Conservation (phyloP, 2,113 vertebrate genomes). For the Hemiscyllium ocellatum region DNA sequence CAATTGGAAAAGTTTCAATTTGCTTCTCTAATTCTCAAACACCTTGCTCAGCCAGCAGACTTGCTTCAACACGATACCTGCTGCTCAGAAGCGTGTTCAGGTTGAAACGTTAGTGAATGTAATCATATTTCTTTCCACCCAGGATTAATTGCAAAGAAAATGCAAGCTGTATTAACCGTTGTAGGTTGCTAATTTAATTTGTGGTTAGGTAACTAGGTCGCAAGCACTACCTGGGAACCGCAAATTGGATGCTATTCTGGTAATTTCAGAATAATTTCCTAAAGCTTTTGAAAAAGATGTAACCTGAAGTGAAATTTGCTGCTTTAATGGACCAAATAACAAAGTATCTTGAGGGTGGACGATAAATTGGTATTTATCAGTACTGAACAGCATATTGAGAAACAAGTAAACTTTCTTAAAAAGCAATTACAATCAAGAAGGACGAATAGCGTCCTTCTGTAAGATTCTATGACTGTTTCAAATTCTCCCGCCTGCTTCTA, state of each 20-base stretch:
- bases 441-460: not conserved
- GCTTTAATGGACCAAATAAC: not conserved
- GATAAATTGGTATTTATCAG: not conserved
- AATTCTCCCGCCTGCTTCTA: not conserved
- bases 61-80: not conserved
- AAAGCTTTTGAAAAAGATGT: not conserved
- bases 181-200: slow-evolving; percentile 19
- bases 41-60: not conserved
- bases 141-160: not conserved
- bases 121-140: not conserved
- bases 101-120: not conserved
- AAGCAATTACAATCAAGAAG: not conserved
- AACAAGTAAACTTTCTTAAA: not conserved
- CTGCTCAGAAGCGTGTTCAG: not conserved
- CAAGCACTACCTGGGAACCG: not conserved
- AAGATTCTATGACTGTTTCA: not conserved
- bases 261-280: not conserved
- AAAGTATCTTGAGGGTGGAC: not conserved
- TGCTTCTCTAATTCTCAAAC: not conserved
- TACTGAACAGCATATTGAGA: not conserved
- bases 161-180: not conserved
- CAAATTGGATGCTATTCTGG: not conserved
- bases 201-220: not conserved
- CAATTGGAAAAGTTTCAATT: not conserved
- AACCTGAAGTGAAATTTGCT: not conserved